Evolutionary conservation across 1,140 invertebrate species (phyloP), one percentile per base, ranked within the genome.

Genomic region (Platyura marginata): DNA sequence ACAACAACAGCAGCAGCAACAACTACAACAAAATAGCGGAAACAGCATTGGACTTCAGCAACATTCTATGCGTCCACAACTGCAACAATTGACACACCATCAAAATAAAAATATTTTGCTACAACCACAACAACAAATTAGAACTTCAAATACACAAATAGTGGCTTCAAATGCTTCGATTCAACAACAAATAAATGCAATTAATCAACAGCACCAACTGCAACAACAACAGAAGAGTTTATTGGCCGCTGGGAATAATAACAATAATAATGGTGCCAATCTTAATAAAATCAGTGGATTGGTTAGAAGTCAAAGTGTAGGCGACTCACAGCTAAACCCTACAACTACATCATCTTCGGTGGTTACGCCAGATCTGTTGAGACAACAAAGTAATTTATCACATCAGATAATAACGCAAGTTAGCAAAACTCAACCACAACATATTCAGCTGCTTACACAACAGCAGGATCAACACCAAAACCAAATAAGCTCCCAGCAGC

Each of bases 401-500:
- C 25, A 29, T 29, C 25, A 29, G 25, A 29, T 29, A 29, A 6
- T 29, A 13, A 29, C 25, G 25, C 25, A 29, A 13, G n/a, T n/a
- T n/a, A 29, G 6, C 6, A 29, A 53, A 11, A 54, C 56, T 16
- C 53, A 56, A 40, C 53, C 51, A 40, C 57, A 56, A 46, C 55
- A 54, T 0, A 52, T 57, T 25, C 55, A 59, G 11, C 49, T 47
- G 21, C 52, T 54, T 15, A 56, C 52, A 33, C 54, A 50, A 1
- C 59, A 60, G 1, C 55, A 57, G 34, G 50, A 18, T 11, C 37
- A 41, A 21, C 18, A 5, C 3, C 21, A 21, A 11, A 33, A 42
- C 16, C 19, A 23, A 15, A 9, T 10, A 13, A 13, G n/a, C 21
- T 4, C 8, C n/a, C 13, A 23, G 18, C 40, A 41, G 23, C 21